phyloP scores from a whole-genome alignment of 64 coral and sea anemone species.

The Pocillopora damicornis region DNA sequence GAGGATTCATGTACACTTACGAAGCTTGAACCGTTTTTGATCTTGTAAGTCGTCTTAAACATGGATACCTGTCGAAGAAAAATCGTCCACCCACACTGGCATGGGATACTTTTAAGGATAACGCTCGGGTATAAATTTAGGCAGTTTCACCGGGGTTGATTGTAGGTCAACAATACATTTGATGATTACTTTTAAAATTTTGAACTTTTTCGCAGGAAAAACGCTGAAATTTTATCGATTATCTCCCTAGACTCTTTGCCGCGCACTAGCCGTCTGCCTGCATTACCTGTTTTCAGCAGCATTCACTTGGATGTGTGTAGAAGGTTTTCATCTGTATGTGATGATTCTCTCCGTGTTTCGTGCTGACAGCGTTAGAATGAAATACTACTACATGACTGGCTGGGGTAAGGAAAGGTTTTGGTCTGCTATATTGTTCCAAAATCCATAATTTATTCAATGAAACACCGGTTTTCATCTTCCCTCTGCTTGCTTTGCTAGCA shows the following conservation, averaged over 20 bases:
- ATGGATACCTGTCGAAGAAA: no score
- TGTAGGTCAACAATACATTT: no score
- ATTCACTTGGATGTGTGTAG: constrained; percentile 49
- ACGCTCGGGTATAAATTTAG: no score
- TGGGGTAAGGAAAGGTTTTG: constrained; percentile 17
- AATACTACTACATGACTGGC: constrained; percentile 36
- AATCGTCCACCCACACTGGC: no score
- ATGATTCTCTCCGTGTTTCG: constrained; percentile 38
- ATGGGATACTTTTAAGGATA: no score
- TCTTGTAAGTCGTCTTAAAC: no score
- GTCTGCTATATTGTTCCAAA: no score
- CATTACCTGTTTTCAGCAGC: constrained; percentile 38
- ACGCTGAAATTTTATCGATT: not conserved
- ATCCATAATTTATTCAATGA: not conserved
- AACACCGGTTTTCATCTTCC: no score
- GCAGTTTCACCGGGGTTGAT: no score
- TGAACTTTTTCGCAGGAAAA: not conserved
- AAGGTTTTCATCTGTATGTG: constrained; percentile 51
- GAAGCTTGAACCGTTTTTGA: no score
- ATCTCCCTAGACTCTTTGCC: constrained; percentile 13
- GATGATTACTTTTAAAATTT: not conserved
- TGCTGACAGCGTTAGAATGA: constrained; percentile 35
- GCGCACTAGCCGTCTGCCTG: constrained; percentile 1
- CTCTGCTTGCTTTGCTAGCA: no score
- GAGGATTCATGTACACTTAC: no score